Evolutionary conservation across 1,140 invertebrate species (phyloP).

Genomic region (Mercenaria mercenaria): DNA sequence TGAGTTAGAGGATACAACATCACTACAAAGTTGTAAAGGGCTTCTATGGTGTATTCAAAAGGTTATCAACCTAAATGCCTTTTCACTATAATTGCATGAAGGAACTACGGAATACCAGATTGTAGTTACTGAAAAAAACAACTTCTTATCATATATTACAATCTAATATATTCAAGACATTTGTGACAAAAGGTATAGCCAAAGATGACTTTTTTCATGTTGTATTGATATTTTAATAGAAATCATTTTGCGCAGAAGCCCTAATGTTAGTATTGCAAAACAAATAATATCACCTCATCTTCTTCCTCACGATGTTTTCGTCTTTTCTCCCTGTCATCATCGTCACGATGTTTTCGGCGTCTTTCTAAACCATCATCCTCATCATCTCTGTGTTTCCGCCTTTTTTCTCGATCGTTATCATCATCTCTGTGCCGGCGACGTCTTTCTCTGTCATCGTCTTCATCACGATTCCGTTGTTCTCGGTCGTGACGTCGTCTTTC

Average conservation of each 20-base stretch:
- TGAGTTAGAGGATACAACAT: neutral
- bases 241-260: no score
- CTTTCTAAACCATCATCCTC: slow-evolving; percentile 56
- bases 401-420: slow-evolving; percentile 63
- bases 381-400: slow-evolving; percentile 47
- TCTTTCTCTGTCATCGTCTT: slow-evolving; percentile 63
- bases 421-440: slow-evolving; percentile 4
- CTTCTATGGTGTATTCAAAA: no score
- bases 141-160: no score
- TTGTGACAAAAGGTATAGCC: no score
- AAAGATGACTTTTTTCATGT: no score
- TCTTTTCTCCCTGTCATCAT: slow-evolving; percentile 49
- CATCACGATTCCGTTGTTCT: slow-evolving; percentile 49
- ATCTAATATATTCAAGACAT: no score
- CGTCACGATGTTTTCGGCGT: slow-evolving; percentile 34
- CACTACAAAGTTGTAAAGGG: neutral
- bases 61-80: no score
- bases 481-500: slow-evolving; percentile 54
- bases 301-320: slow-evolving; percentile 53
- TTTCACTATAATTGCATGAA: no score
- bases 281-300: slow-evolving; percentile 39
- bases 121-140: no score
- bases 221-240: no score
- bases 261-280: no score
- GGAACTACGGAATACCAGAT: no score